Base-by-base conservation (phyloP, 92 coral and sea anemone genomes). In the Actinernus sp. region DNA sequence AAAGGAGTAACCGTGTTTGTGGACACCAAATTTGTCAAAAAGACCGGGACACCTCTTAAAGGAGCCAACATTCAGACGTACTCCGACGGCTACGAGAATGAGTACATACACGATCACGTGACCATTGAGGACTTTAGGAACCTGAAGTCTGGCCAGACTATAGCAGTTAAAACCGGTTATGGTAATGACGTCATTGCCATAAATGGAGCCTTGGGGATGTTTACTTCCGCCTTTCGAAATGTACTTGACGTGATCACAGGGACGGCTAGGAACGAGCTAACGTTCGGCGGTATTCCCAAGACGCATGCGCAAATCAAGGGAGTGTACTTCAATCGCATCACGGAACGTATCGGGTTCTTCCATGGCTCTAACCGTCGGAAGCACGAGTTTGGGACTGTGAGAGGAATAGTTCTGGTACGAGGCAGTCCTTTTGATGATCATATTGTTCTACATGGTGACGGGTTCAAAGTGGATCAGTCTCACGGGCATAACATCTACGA, bases 401-500 rank as follows among this genome's bases (percentile, higher is more conserved):
- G 34, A 33, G 68, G 68, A 19, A 61, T 61, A 39, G 68, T 61
- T 39, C 68, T 61, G 36, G 68, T 61, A 38, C 68, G 68, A 38
- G 68, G 68, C 37, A 61, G 68, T 50, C 68, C 68, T 44, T 61
- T 61, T 61, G 17, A 61, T 50, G 68, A 61, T 61, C 68, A 61
- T 50, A 27, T 61, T 26, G 55, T 61, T 33, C 68, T 61, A 36
- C 68, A 61, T 44, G 68, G 68, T 38, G 46, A 61, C 18, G 37
- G 46, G 41, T 61, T 25, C 68, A 61, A 52, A 52, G 55, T 61
- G 46, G 68, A 61, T 29, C 68, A 61, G 46, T 61, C 56, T 39
- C 68, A 61, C n/a, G 68, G 68, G 4, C 50, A 26, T 37, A 61
- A 61, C 41, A 50, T 44, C 68, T 61, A 61, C 68, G 68, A 61